phyloP scores from a whole-genome alignment of 2,888 invertebrate genomes.

The Chironomus riparius region DNA sequence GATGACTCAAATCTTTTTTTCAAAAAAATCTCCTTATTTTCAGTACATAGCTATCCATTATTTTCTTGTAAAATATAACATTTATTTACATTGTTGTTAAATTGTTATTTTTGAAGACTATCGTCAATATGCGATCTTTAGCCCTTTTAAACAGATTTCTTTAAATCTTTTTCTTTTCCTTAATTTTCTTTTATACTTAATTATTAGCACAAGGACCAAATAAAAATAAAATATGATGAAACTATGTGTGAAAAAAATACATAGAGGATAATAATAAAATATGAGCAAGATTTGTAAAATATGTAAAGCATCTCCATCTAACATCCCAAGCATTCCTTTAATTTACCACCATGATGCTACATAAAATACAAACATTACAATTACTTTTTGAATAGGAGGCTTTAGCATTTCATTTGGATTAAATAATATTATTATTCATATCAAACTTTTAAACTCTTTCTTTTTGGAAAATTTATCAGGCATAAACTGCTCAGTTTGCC shows the following conservation, averaged over 20 bases:
- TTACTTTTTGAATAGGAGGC: background rate
- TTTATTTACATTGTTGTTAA: background rate
- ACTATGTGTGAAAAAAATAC: background rate
- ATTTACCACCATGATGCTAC: background rate
- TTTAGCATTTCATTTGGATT: background rate
- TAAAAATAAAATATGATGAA: background rate
- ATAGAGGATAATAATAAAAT: background rate
- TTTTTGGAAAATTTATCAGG: background rate
- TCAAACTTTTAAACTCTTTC: background rate
- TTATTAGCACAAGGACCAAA: background rate
- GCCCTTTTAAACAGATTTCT: background rate
- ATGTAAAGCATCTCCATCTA: background rate
- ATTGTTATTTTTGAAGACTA: background rate
- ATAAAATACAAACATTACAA: background rate
- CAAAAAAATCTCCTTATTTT: background rate
- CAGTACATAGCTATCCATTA: too few species aligned
- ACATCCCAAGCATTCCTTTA: background rate
- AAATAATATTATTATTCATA: background rate
- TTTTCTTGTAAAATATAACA: background rate
- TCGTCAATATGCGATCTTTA: background rate
- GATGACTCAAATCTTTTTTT: background rate
- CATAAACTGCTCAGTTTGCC: slow-evolving; percentile 52
- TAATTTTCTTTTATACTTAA: background rate
- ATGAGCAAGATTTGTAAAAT: background rate
- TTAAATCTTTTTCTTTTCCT: background rate